phyloP scores from a whole-genome alignment of 2,888 invertebrate genomes.

The Girardia tigrina region DNA sequence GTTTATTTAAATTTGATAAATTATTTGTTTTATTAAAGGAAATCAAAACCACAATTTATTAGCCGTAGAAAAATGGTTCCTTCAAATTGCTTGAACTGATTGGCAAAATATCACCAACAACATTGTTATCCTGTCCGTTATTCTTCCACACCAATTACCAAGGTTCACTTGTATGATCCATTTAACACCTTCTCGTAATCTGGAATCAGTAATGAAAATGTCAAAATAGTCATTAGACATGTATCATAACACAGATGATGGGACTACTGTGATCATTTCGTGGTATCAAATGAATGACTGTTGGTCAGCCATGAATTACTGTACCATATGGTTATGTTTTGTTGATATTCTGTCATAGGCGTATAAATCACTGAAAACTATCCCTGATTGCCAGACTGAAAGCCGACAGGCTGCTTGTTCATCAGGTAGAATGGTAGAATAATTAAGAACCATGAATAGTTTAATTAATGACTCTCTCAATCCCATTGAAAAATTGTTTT shows the following conservation, averaged over 20 bases:
- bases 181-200: neutral
- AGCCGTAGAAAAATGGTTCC: no score
- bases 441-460: neutral
- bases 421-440: conserved; percentile 23
- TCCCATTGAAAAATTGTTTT: neutral
- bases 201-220: conserved; percentile 20
- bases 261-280: neutral
- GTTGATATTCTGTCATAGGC: conserved; percentile 2
- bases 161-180: conserved; percentile 19
- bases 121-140: conserved; percentile 17
- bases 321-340: conserved; percentile 13
- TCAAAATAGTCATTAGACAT: neutral
- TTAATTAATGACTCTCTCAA: neutral
- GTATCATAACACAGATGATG: neutral
- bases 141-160: conserved; percentile 14
- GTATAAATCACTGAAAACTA: neutral
- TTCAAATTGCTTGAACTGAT: neutral
- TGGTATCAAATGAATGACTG: neutral
- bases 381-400: conserved; percentile 2
- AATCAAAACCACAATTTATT: no score
- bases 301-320: neutral
- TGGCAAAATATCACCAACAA: neutral
- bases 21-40: no score
- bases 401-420: conserved; percentile 12
- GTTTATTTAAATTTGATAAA: no score